These are phyloP conservation scores for Saguinus imperator DNA, from an alignment of 2,113 vertebrate genomes.

Conservation along the genomic window DNA sequence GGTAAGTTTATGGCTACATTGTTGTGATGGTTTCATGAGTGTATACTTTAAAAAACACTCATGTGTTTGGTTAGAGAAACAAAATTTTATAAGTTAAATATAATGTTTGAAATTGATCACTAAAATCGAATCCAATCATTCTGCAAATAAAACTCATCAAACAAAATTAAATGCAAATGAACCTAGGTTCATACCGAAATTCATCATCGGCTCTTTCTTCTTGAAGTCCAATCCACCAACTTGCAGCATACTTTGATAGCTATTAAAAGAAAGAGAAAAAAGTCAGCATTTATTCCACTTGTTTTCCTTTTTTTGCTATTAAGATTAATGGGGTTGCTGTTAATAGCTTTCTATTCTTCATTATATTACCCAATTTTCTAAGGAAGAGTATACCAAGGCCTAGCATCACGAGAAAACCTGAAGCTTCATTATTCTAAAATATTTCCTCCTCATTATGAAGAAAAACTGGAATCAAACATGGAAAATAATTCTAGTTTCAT, in stretches of 20 bases:
- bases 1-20: background rate
- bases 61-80: constrained; percentile 11
- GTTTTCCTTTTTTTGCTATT: constrained; percentile 54
- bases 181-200: constrained; percentile 86
- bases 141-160: constrained; percentile 37
- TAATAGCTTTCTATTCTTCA: constrained; percentile 62
- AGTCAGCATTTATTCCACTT: constrained; percentile 51
- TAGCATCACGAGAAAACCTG: constrained; percentile 5
- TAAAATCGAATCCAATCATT: constrained; percentile 50
- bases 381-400: constrained; percentile 4
- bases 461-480: constrained; percentile 38
- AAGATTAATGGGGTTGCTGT: constrained; percentile 62
- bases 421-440: constrained; percentile 60
- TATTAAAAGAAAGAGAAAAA: constrained; percentile 72
- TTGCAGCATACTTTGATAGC: constrained; percentile 84
- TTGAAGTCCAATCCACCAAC: constrained; percentile 94
- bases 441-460: background rate
- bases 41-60: background rate
- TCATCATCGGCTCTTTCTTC: constrained; percentile 78
- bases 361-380: constrained; percentile 49
- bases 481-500: constrained; percentile 36
- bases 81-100: constrained; percentile 21
- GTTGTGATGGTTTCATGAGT: background rate
- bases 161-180: constrained; percentile 62
- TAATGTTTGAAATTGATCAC: constrained; percentile 28